A percentile compares a stretch with the other conserved stretches of the same genome.
phyloP scores from a whole-genome alignment of 1,140 invertebrate genomes.

The Mesaphorura yosii region DNA sequence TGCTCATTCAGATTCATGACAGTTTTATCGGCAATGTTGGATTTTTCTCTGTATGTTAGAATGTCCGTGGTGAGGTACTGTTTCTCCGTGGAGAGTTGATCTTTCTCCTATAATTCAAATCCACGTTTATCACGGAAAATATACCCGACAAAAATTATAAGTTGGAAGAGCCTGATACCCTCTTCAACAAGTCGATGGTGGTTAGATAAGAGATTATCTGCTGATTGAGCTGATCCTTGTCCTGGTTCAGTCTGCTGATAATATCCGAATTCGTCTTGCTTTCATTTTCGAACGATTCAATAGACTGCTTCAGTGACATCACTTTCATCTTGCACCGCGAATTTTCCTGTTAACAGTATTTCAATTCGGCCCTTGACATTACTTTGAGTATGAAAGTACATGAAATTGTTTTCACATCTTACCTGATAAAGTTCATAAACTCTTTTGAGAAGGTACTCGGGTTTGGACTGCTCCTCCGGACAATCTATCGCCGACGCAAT shows the following conservation, averaged over 20 bases:
- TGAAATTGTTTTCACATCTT: no score
- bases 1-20: constrained; percentile 26
- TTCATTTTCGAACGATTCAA: constrained; percentile 52
- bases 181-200: constrained; percentile 52
- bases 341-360: constrained; percentile 38
- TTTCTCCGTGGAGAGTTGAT: constrained; percentile 26
- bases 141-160: neutral
- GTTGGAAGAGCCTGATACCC: constrained; percentile 33
- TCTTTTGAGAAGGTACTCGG: constrained; percentile 23
- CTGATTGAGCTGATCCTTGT: constrained; percentile 56
- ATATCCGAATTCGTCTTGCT: constrained; percentile 51
- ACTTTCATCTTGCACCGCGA: constrained; percentile 40
- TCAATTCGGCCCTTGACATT: no score
- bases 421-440: constrained; percentile 31
- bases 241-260: constrained; percentile 48
- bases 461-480: constrained; percentile 26
- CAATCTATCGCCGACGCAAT: constrained; percentile 28
- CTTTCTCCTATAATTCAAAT: constrained; percentile 22
- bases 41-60: constrained; percentile 21
- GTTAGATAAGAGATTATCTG: constrained; percentile 50
- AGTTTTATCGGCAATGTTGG: constrained; percentile 20
- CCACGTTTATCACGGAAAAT: neutral
- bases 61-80: constrained; percentile 27
- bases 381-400: neutral
- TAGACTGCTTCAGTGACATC: constrained; percentile 45